Evolutionary conservation across 2,113 vertebrate genomes (phyloP), one percentile per base, ranked within the genome.

Genomic region (Brachionichthys hirsutus): DNA sequence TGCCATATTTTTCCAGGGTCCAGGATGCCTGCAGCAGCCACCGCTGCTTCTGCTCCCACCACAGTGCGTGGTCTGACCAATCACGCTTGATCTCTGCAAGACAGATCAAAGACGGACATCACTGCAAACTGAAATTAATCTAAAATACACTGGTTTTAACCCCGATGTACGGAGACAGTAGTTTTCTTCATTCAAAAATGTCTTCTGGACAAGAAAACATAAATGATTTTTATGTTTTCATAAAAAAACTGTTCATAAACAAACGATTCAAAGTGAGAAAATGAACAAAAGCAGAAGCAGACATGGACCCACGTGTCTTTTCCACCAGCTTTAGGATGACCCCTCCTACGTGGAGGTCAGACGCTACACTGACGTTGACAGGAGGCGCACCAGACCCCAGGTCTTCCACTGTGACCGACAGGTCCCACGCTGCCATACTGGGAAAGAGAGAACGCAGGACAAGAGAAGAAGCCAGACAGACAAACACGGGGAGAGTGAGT

Each of bases 41-140:
- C 12, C 38, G 80, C 16, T 87, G 88, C 64, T 96, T 96, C 88
- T 97, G 95, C 9, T 94, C 93, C 95, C 95, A 97, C 95, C 95
- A 97, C 12, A 97, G 73, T 0, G 88, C 93, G 0, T 94, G 90
- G 59, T 97, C 94, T 0, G 95, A 97, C 95, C 95, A 97, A 54
- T 97, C 91, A 49, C 75, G 89, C 66, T 92, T 69, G 11, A 94
- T 76, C 13, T 92, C 95, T 88, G 69, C 12, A 60, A 9, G 43
- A 54, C 17, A 62, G 14, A 62, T 44, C 63, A 3, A 70, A 14
- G 53, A 42, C 14, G 47, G 4, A 30, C 14, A 9, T 35, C 34
- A 48, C 2, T 45, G 7, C 9, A 47, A 36, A n/a, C 8, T 13
- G 8, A 46, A 2, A 30, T 45, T 12, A 2, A 55, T n/a, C n/a